Conservation (phyloP, 2,797 vertebrate genomes). For the Helicolenus hilgendorfi region DNA sequence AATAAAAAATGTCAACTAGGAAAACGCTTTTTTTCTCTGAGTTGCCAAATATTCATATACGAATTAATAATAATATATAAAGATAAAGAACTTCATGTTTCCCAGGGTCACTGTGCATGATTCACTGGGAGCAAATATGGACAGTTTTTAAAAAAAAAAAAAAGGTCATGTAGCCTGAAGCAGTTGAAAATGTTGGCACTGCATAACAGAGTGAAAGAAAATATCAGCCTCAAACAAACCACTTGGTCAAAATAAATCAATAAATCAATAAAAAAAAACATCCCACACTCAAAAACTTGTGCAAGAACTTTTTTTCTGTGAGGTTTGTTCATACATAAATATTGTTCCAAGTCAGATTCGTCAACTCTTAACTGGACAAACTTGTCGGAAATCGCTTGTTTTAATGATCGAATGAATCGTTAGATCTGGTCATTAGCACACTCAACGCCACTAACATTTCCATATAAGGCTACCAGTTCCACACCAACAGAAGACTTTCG, state of each 20-base stretch:
- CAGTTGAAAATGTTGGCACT: neutral
- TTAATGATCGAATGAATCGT: neutral
- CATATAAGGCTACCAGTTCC: neutral
- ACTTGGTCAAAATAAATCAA: neutral
- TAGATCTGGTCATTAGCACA: neutral
- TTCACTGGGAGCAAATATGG: too few species aligned
- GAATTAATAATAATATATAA: neutral
- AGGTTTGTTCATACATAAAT: neutral
- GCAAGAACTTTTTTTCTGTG: neutral
- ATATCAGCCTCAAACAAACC: neutral
- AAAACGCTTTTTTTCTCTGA: neutral
- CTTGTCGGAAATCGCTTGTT: neutral
- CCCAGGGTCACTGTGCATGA: neutral
- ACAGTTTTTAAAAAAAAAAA: neutral
- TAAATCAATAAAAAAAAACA: neutral
- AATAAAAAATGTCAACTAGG: neutral
- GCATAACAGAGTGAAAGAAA: neutral
- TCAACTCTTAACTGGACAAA: neutral
- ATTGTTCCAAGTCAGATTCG: neutral
- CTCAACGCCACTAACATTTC: neutral
- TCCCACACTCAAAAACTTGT: neutral
- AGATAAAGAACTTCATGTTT: neutral
- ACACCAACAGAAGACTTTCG: too few species aligned
- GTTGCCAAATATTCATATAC: neutral
- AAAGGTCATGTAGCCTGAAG: neutral